Base-by-base conservation (phyloP, 2,888 invertebrate species). In the Melanostoma scalare region DNA sequence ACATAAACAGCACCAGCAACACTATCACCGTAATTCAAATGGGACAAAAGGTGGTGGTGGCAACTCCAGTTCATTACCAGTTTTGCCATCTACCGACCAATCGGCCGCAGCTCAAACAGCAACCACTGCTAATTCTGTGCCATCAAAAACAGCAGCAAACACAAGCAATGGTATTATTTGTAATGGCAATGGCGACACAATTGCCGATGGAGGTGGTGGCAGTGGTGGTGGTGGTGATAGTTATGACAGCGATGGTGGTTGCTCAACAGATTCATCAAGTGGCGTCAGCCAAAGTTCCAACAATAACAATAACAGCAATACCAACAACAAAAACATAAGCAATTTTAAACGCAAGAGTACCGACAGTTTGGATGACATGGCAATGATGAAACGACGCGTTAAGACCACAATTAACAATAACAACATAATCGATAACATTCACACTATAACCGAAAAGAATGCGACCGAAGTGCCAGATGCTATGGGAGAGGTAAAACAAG, bases 221-320 rank as follows among this genome's bases (percentile, higher is more conserved):
- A 20, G 77, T 50, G 84, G 85, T 76, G 81, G 85, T 44, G 87
- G 87, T 85, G 87, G 89, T 56, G 92, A 92, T 87, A 93, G 93
- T 89, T 94, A 94, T 89, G 94, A 94, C 89, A 94, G 94, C 77
- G 92, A 93, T 78, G 90, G 89, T 84, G 93, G 92, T 76, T 90
- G 91, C 87, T 93, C 93, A 87, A 91, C 92, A 33, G 92, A 92
- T 86, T 92, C 88, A 76, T 90, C 92, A 85, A 92, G 92, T 87
- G 90, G 89, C 80, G 87, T 88, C 71, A 89, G 89, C 86, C 88
- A 88, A 73, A 87, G 87, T 86, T 88, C 88, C 87, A 88, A 87
- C 80, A 91, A 90, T 73, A 88, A 87, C 46, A 87, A 91, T 89
- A 88, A 91, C 82, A 92, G 89, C 89, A 85, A 90, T 46, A 91